Conservation (phyloP, 2,797 vertebrate species). For the Fistularia tabacaria region DNA sequence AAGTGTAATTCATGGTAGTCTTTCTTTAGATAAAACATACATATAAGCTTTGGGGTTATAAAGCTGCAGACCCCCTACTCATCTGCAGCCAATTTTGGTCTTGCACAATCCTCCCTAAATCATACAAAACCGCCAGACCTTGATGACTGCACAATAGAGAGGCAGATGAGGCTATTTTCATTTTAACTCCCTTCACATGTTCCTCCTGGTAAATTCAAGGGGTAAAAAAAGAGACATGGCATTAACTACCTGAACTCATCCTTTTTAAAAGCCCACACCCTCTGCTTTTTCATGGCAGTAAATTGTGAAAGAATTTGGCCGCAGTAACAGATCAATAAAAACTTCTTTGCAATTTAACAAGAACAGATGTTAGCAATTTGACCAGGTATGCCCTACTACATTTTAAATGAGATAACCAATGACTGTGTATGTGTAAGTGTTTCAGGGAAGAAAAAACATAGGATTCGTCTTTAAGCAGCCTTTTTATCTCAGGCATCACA, state of each 20-base stretch:
- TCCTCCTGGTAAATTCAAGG: slow-evolving; percentile 46
- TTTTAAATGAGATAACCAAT: slow-evolving; percentile 30
- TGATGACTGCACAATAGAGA: slow-evolving; percentile 41
- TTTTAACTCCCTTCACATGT: slow-evolving; percentile 53
- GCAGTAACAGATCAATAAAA: slow-evolving; percentile 62
- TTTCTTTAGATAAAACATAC: slow-evolving; percentile 63
- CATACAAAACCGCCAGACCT: slow-evolving; percentile 46
- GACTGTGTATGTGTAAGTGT: too few species aligned
- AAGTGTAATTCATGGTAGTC: slow-evolving; percentile 56
- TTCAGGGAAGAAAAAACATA: too few species aligned
- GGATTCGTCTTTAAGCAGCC: too few species aligned
- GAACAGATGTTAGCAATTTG: slow-evolving; percentile 66
- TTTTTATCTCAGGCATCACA: too few species aligned
- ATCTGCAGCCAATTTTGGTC: slow-evolving; percentile 65
- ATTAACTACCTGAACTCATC: slow-evolving; percentile 67
- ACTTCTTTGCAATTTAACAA: slow-evolving; percentile 67
- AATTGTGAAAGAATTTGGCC: slow-evolving; percentile 58
- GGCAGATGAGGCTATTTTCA: slow-evolving; percentile 48
- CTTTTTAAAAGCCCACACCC: slow-evolving; percentile 39
- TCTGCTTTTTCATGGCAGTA: slow-evolving; percentile 40
- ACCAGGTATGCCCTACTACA: slow-evolving; percentile 30
- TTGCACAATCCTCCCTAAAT: slow-evolving; percentile 60
- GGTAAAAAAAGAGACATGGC: slow-evolving; percentile 19
- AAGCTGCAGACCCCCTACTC: slow-evolving; percentile 50
- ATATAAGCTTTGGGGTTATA: slow-evolving; percentile 54